Base-by-base conservation (phyloP, 1,140 invertebrate genomes). In the Vanessa tameamea region DNA sequence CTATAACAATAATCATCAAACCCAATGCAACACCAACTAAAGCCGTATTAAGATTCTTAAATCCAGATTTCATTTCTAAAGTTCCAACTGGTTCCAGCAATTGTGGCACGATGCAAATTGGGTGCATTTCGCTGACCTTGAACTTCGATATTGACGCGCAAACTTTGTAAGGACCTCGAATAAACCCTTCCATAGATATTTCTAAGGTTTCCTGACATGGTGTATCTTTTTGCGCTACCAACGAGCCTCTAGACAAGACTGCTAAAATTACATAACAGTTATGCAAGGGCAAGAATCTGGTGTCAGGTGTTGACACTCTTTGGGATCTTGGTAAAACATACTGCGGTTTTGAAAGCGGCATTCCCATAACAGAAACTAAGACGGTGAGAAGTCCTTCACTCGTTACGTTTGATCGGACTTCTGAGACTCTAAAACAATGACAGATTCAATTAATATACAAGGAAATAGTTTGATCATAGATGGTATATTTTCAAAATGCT, bases 71-170 rank as follows among this genome's bases (percentile, higher is more conserved):
- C 78, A 91, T 89, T 78, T 92, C 89, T 48, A 88, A 79, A 23
- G 87, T 83, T 4, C 83, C 85, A 8, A 83, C 69, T 15, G 82
- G 77, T 71, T 93, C 92, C 16, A 93, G 79, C 57, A 93, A 83
- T 71, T 94, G 93, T 12, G 94, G 94, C 0, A 93, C 92, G 4
- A 94, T 87, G 80, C 94, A 95, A 61, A 93, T 93, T 9, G 93
- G 89, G 73, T 87, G 90, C 13, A 84, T 84, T 71, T 89, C 90
- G 64, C 89, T 86, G 20, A 79, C 72, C 77, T 93, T 91, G 16
- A 85, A 89, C 69, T 93, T 92, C 0, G 93, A 91, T 48, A 93
- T 76, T 15, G 90, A 89, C 0, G 92, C 93, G 63, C 93, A 93
- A 7, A 93, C 91, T 81, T 92, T 91, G 64, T 93, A 93, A 31